Percentiles rank a stretch among this genome's conserved stretches.
Conservation (phyloP, 30 jellyfish, hydroid and myxozoan genomes). For the Aurelia sp. region DNA sequence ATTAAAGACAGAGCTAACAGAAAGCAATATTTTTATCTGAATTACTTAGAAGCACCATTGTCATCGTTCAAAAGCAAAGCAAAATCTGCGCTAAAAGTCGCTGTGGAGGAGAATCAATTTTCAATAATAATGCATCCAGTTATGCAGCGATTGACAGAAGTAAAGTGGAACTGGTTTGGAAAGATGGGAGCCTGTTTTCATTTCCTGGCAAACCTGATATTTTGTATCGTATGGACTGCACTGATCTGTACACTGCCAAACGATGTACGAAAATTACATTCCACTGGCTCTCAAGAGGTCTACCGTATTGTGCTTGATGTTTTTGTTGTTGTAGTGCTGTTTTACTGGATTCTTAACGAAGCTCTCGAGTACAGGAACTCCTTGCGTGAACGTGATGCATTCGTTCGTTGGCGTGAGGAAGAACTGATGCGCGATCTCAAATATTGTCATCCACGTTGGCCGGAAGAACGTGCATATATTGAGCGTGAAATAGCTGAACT, state of each 20-base stretch:
- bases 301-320: slow-evolving; percentile 63
- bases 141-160: slow-evolving; percentile 78
- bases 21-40: slow-evolving; percentile 76
- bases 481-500: slow-evolving; percentile 86
- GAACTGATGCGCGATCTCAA: slow-evolving; percentile 79
- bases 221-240: slow-evolving; percentile 86
- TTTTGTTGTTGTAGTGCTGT: slow-evolving; percentile 26
- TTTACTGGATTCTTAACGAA: slow-evolving; percentile 66
- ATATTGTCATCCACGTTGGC: slow-evolving; percentile 96
- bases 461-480: slow-evolving; percentile 91
- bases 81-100: slow-evolving; percentile 85
- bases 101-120: slow-evolving; percentile 90
- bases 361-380: slow-evolving; percentile 71
- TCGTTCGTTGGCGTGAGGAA: slow-evolving; percentile 83
- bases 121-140: slow-evolving; percentile 89
- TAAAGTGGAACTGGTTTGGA: slow-evolving; percentile 88
- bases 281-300: slow-evolving; percentile 27
- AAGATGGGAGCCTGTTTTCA: slow-evolving; percentile 67
- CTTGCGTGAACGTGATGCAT: slow-evolving; percentile 49
- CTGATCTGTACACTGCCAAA: slow-evolving; percentile 75
- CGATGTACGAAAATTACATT: slow-evolving; percentile 27
- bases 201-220: slow-evolving; percentile 49
- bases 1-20: slow-evolving; percentile 88
- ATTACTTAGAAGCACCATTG: slow-evolving; percentile 80
- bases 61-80: slow-evolving; percentile 54